Conservation (phyloP, 1,140 invertebrate species). For the Bombus difficillimus region DNA sequence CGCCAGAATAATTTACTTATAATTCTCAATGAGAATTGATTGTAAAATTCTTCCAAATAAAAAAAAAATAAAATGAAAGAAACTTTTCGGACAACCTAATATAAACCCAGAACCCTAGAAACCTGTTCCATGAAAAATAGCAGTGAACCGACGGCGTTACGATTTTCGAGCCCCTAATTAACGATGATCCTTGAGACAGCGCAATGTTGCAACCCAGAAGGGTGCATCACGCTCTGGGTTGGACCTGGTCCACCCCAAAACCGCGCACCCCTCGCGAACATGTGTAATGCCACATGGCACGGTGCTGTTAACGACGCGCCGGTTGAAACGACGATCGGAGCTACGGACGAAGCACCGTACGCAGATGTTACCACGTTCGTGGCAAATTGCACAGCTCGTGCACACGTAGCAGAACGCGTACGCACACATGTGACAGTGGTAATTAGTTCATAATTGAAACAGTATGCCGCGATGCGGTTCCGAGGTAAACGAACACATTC, state of each 20-base stretch:
- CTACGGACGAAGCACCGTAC: conserved; percentile 54
- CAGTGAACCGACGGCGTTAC: not conserved
- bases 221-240: not conserved
- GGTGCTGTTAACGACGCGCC: conserved; percentile 69
- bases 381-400: conserved; percentile 69
- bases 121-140: not conserved
- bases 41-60: no score
- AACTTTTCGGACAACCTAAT: no score
- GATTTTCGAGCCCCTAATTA: not conserved
- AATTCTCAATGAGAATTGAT: no score
- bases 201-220: not conserved
- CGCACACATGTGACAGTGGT: conserved; percentile 29
- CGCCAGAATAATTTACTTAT: no score
- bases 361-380: conserved; percentile 73
- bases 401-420: conserved; percentile 45
- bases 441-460: conserved; percentile 80
- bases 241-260: not conserved
- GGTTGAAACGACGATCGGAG: not conserved
- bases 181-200: conserved; percentile 35
- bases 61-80: no score
- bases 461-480: not conserved
- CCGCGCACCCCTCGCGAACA: conserved; percentile 44
- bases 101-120: no score
- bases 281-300: conserved; percentile 73
- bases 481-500: conserved; percentile 27